Evolutionary conservation across 2,113 vertebrate genomes (phyloP).

Genomic region (Pygathrix nemaeus): DNA sequence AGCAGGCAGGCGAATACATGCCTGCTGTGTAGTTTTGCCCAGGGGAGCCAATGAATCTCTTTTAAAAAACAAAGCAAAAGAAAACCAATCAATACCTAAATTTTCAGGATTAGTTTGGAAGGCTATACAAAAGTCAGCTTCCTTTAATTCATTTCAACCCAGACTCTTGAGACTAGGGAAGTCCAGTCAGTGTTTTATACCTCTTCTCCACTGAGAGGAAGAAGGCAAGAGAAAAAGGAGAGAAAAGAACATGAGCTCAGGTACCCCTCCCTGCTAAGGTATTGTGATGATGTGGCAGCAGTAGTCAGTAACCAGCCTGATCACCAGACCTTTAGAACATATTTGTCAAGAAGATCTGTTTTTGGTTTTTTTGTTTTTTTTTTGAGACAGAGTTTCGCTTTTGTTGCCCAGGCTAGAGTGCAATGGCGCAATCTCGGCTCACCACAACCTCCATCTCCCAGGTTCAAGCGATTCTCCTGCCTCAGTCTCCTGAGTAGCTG

Average conservation of each 20-base stretch:
- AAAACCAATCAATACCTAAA: constrained; percentile 39
- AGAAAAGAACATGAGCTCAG: not conserved
- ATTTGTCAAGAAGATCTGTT: constrained; percentile 6
- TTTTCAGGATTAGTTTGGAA: constrained; percentile 38
- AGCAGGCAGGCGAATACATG: not conserved
- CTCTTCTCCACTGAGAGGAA: constrained; percentile 42
- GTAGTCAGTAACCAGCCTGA: not conserved
- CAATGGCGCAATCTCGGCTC: too few species aligned
- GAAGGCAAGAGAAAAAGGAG: constrained; percentile 37
- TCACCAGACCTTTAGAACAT: not conserved
- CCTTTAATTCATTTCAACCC: constrained; percentile 42
- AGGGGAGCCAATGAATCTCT: not conserved
- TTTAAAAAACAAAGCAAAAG: constrained; percentile 5
- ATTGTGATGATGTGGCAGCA: not conserved
- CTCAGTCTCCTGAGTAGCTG: too few species aligned
- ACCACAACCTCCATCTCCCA: too few species aligned
- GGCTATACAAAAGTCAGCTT: constrained; percentile 39
- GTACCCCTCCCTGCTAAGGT: not conserved
- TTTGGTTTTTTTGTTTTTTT: not conserved
- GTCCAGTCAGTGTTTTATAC: not conserved
- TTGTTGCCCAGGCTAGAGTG: too few species aligned
- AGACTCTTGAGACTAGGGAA: constrained; percentile 43
- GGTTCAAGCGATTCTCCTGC: too few species aligned
- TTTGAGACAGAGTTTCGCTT: too few species aligned
- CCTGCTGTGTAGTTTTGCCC: constrained; percentile 16